Percentiles rank a stretch among this genome's conserved stretches.
phyloP scores from a whole-genome alignment of 2,797 vertebrate species.

The Lacerta agilis region DNA sequence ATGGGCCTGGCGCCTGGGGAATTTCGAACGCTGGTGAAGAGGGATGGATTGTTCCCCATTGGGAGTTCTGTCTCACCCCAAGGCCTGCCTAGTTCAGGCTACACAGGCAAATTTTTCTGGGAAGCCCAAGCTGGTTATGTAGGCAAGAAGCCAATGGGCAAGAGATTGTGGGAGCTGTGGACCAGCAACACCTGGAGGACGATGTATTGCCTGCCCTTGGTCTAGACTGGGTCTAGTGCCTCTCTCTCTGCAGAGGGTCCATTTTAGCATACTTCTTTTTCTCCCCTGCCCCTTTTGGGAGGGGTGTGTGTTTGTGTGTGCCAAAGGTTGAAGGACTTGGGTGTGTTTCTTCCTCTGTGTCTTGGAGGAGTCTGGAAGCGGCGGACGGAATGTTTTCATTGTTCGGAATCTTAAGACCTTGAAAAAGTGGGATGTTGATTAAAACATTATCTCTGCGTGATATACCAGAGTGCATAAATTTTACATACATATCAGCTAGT shows the following conservation, averaged over 20 bases:
- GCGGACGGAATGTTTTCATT: conserved; percentile 61
- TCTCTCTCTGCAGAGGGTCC: background rate
- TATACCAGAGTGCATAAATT: conserved; percentile 85
- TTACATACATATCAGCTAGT: conserved; percentile 81
- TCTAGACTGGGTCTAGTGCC: background rate
- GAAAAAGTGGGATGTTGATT: conserved; percentile 77
- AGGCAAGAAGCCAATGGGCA: no score
- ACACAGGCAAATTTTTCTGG: no score
- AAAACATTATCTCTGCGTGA: conserved; percentile 84
- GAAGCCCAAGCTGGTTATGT: no score
- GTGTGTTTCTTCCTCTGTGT: background rate
- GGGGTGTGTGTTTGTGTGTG: background rate
- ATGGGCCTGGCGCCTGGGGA: no score
- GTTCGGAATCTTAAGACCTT: conserved; percentile 64
- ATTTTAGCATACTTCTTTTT: background rate
- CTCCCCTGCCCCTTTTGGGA: no score
- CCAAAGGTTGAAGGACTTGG: background rate
- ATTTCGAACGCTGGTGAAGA: no score
- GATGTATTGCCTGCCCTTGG: no score
- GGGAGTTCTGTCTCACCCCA: no score
- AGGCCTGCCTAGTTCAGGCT: no score
- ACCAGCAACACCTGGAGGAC: background rate
- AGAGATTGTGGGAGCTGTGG: no score
- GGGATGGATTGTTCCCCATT: no score
- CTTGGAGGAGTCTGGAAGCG: background rate